Evolutionary conservation across 2,888 invertebrate genomes (phyloP), one percentile per base, ranked within the genome.

Genomic region (Agonopterix alstromeriana): DNA sequence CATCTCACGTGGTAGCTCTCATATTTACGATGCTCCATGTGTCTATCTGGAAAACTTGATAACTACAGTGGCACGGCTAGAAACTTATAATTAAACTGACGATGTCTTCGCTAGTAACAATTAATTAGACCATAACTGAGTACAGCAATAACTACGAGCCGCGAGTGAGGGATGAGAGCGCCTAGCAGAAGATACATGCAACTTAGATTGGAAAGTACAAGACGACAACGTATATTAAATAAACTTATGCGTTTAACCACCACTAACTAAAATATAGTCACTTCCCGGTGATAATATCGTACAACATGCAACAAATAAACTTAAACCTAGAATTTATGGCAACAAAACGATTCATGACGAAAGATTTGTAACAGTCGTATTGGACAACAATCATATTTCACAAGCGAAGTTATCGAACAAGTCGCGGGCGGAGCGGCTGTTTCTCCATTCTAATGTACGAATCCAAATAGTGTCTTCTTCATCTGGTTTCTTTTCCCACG

Each of bases 51-150:
- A 52, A 42, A 52, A 47, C 51, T 45, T 50, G 48, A 47, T 52
- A 54, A 50, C 47, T 48, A 35, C 50, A 53, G 52, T 55, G 52
- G 47, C 59, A 58, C 54, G 49, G 58, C 64, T 63, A 52, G 53
- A 69, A 77, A 76, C 61, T 75, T 73, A 67, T 78, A 74, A 81
- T 81, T 76, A 75, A 77, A 76, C 70, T 73, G 74, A 70, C 72
- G 68, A 73, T 73, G 69, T 68, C 67, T 70, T 69, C 65, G 58
- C 65, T 53, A 65, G 65, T 58, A 69, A 72, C 74, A 78, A 81
- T 79, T 79, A 81, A 80, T 83, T 77, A 78, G 71, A 64, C 56
- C 63, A 67, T 69, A 73, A 71, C 72, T 70, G 69, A 67, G 63
- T 54, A 59, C 56, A 56, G 73, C 68, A 71, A 74, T 77, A 77